Evolutionary conservation across 35 echinoderm and acorn worm species (phyloP), one percentile per base, ranked within the genome.

Genomic region (Nesometra sesokonis): DNA sequence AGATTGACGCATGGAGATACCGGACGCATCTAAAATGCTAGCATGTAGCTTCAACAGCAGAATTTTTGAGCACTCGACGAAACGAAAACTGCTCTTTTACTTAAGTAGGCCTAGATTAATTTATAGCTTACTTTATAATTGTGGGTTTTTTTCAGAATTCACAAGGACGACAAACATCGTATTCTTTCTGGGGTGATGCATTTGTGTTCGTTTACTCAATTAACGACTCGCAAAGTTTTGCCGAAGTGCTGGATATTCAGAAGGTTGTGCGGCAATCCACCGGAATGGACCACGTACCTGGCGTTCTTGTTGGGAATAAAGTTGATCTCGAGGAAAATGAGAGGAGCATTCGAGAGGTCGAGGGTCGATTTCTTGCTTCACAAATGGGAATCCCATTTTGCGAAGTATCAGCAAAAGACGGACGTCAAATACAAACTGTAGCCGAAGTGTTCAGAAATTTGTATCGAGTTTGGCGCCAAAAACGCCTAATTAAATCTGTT

Each of bases 401-500:
- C 46, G 93, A 94, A 88, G 87, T 94, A 37, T 94, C 93, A 34
- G 93, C 88, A 17, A 91, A 91, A 77, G 93, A 94, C 79, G 93
- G 93, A 0, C 36, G 84, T 4, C 89, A 94, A 82, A 85, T 94
- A 30, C 86, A 85, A 38, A 84, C 87, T 31, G 89, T 94, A 29
- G 77, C 93, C 19, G 93, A 94, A 15, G 52, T 94, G 8, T 94
- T 91, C 37, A 39, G 80, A 46, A 88, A 87, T 47, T 83, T 90
- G 34, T 94, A 87, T 80, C 85, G 93, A 11, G 82, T 84, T 37
- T 94, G 93, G 93, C 90, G 31, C 0, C 37, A 86, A 76, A 83
- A 78, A 46, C 34, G 31, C 4, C 35, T 80, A 30, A 34, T 34
- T 33, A n/a, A n/a, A n/a, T 23, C 29, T 30, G 5, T 78, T 34